A percentile compares a stretch with the other conserved stretches of the same genome.
phyloP scores from a whole-genome alignment of 2,888 invertebrate genomes.

The Lamellibrachia columna region DNA sequence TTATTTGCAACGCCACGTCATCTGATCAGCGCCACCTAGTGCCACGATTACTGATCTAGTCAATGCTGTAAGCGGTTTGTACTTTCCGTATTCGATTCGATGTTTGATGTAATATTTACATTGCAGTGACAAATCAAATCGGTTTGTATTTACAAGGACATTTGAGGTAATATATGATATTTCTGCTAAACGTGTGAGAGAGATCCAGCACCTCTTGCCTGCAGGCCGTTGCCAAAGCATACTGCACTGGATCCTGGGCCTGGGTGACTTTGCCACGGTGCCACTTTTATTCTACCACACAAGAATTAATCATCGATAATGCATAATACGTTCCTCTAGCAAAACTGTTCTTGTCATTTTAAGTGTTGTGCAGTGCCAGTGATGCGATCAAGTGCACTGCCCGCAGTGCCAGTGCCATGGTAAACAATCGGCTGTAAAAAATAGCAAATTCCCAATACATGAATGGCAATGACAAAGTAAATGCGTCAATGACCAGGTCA shows the following conservation, averaged over 20 bases:
- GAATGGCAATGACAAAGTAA: background rate
- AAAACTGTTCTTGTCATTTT: background rate
- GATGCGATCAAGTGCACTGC: too few relatives aligned
- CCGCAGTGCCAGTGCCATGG: background rate
- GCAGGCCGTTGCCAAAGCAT: background rate
- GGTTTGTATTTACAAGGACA: background rate
- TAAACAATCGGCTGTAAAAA: background rate
- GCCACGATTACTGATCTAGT: background rate
- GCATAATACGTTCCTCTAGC: background rate
- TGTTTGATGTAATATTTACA: background rate
- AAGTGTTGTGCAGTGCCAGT: background rate
- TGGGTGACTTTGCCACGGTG: background rate
- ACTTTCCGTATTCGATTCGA: background rate
- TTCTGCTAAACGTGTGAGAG: background rate
- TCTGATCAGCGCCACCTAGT: background rate
- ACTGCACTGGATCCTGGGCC: background rate
- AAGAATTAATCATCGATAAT: background rate
- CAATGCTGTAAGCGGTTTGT: constrained; percentile 16
- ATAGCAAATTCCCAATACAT: background rate
- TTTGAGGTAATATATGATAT: constrained; percentile 1
- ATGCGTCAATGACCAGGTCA: too few relatives aligned
- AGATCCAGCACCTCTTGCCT: background rate
- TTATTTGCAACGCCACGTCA: background rate
- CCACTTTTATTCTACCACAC: background rate
- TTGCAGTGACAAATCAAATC: background rate